Conservation (phyloP, 2,797 vertebrate genomes). For the Micromesistius poutassou region DNA sequence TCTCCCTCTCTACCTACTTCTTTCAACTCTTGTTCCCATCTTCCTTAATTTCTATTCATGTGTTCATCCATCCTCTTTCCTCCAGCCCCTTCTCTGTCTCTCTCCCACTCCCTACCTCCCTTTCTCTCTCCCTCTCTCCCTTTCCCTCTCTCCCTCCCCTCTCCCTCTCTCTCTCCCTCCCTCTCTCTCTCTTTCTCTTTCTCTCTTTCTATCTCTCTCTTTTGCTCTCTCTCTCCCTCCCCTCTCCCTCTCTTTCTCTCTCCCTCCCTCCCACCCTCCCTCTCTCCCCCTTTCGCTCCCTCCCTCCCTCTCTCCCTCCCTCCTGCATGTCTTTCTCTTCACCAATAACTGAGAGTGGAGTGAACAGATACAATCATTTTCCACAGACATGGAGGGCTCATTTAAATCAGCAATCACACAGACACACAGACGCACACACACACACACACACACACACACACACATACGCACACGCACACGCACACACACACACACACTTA, state of each 20-base stretch:
- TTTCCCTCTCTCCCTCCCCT: too few species aligned
- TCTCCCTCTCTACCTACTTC: too few species aligned
- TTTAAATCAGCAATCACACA: conserved; percentile 36
- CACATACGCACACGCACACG: conserved; percentile 2
- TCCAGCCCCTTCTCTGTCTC: conserved; percentile 42
- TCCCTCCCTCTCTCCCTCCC: not conserved
- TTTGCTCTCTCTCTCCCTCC: not conserved
- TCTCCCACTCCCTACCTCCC: conserved; percentile 14
- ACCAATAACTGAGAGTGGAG: conserved; percentile 28
- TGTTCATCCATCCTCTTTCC: conserved; percentile 46
- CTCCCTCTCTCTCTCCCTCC: too few species aligned
- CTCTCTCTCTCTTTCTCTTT: too few species aligned
- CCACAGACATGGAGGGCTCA: conserved; percentile 28
- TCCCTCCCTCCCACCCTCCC: conserved; percentile 21
- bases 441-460: conserved; percentile 11
- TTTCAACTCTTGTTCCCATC: too few species aligned
- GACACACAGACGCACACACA: not conserved
- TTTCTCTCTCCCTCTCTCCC: conserved; percentile 6
- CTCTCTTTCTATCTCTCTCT: too few species aligned
- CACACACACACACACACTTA: conserved; percentile 8
- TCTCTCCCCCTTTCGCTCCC: not conserved
- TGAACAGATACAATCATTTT: conserved; percentile 37
- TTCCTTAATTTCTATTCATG: conserved; percentile 38
- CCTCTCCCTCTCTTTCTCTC: conserved; percentile 42
- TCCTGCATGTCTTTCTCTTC: conserved; percentile 4